Conservation (phyloP, 2,113 vertebrate genomes). For the Ceratotherium simum region DNA sequence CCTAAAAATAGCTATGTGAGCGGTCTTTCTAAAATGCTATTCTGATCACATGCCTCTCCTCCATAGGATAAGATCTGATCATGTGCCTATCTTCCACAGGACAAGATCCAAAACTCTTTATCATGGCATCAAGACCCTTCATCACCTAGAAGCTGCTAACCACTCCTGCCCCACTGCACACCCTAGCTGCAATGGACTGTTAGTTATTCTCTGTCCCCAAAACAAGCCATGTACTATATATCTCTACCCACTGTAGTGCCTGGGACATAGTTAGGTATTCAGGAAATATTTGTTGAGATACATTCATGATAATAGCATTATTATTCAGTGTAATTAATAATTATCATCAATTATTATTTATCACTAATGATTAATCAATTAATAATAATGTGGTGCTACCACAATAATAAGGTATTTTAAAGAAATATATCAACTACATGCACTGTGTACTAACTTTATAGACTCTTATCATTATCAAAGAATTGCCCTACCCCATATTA, state of each 20-base stretch:
- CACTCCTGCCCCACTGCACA: neutral
- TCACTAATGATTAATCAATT: neutral
- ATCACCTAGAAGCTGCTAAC: neutral
- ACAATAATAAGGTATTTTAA: neutral
- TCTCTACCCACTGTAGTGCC: neutral
- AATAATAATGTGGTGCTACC: neutral
- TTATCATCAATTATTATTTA: neutral
- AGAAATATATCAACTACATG: neutral
- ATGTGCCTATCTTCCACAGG: neutral
- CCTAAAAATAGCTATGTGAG: neutral
- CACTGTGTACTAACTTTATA: neutral
- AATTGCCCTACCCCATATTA: neutral
- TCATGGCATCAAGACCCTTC: neutral
- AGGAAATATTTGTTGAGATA: neutral
- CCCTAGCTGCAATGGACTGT: too few species aligned
- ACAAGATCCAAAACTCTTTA: conserved; percentile 14
- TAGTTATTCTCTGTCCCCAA: neutral
- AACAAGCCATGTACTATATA: neutral
- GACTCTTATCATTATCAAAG: neutral
- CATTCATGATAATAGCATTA: neutral
- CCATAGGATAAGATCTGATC: neutral
- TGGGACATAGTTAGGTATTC: neutral
- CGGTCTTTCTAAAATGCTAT: neutral
- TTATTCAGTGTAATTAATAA: neutral
- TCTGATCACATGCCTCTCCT: neutral